Evolutionary conservation across 2,888 invertebrate species (phyloP).

Genomic region (Agrotis puta): DNA sequence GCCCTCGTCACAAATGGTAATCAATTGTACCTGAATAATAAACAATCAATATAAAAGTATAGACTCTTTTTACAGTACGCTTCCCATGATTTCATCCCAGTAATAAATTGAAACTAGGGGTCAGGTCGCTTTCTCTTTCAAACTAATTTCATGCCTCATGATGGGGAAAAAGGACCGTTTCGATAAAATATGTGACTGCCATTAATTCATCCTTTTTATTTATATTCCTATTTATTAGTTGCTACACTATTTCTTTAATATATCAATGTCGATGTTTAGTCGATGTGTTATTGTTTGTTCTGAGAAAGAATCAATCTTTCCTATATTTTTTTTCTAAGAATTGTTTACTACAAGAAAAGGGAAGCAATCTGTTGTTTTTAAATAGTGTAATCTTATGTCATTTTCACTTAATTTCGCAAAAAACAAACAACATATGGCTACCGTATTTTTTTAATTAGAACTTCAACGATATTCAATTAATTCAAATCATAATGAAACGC

Average conservation of each 20-base stretch:
- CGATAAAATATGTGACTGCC: constrained; percentile 60
- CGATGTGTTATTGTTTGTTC: constrained; percentile 14
- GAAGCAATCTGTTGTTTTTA: background rate
- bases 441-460: constrained; percentile 3
- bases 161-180: constrained; percentile 36
- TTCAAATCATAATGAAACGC: constrained; percentile 49
- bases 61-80: constrained; percentile 22
- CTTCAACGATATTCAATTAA: constrained; percentile 18
- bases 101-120: constrained; percentile 41
- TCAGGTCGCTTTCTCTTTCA: constrained; percentile 49
- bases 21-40: background rate
- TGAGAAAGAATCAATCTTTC: background rate
- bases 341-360: background rate
- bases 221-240: constrained; percentile 59
- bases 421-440: background rate
- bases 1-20: background rate
- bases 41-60: background rate
- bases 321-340: background rate
- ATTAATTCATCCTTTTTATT: constrained; percentile 63
- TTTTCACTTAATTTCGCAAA: background rate
- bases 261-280: constrained; percentile 29
- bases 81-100: constrained; percentile 25
- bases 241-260: constrained; percentile 36
- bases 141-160: constrained; percentile 59
- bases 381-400: background rate